Evolutionary conservation across 2,797 vertebrate genomes (phyloP), one percentile per base, ranked within the genome.

Genomic region (Melanogrammus aeglefinus): DNA sequence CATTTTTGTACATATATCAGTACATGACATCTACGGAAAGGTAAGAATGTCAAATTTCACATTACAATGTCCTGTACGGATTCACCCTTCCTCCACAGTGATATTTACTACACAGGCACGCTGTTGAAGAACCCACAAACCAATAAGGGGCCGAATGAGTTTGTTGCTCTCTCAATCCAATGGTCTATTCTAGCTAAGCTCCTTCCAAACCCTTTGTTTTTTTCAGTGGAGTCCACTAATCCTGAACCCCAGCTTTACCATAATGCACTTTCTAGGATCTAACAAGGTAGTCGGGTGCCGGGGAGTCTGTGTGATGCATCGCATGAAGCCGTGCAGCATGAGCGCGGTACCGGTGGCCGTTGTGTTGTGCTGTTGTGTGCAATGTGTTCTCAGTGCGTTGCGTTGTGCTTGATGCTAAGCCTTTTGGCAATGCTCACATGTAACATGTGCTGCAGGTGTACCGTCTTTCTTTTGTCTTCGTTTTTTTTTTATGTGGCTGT

Each of bases 161-260:
- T 74, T 77, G 36, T 79, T 39, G 80, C 70, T 84, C 70, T 39
- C 44, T 86, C 57, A 77, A 80, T 66, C 75, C 57, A 74, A 78
- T 76, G 77, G 29, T 78, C 71, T 57, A 84, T 81, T 87, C 77
- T 87, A 89, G 86, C 75, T 82, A 85, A 90, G 79, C 85, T 79
- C 81, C 85, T 87, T 81, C 79, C 38, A 8, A 85, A 87, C 81
- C 85, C 88, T 92, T 94, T 96, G 95, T 92, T 92, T 92, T 92
- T 95, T 98, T 88, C 96, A 99, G 97, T 99, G 97, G 97, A 99
- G 96, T 81, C 97, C 97, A 91, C 95, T 99, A 96, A 96, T 99
- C 93, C 96, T 99, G 96, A 99, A 99, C 88, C 97, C 97, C 95
- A 99, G 97, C 96, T 99, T 97, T 93, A 99, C 97, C 92, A 99